Evolutionary conservation across 2,888 invertebrate species (phyloP), one percentile per base, ranked within the genome.

Genomic region (Andrena haemorrhoa): DNA sequence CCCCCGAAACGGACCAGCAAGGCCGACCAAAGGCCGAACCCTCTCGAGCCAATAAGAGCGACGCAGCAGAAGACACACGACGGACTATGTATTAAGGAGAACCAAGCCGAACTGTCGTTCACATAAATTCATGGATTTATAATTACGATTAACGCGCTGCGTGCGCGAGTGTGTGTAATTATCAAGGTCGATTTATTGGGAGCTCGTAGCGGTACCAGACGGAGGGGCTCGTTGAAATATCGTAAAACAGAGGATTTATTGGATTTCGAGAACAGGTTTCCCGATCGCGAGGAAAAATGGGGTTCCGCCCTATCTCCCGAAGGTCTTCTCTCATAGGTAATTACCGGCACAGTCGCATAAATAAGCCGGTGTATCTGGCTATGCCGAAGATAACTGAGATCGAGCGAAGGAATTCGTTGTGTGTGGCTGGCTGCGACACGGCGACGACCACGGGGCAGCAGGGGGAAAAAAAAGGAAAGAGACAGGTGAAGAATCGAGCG

Each of bases 271-370:
- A 92, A 91, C 92, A 87, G 90, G 92, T 91, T 92, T 89, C 58
- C 84, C 82, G 75, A 65, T 78, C 74, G 58, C 60, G 41, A 20
- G 71, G 69, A 41, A 82, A 83, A 85, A 75, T 75, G 64, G 65
- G 80, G 66, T 75, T 69, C 79, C 77, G 69, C 75, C 85, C 86
- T 86, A 85, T 76, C 89, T 83, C 41, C 16, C 80, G 80, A 78
- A 73, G 82, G 78, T 81, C 85, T 82, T 87, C 88, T 75, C 81
- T 89, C 86, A 84, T 89, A 66, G 79, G 89, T 91, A 91, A 92
- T 92, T 91, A 91, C 88, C 80, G 73, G 63, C 81, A 83, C 87
- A 85, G 86, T 88, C 88, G 81, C 89, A 90, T 90, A 91, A 92
- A 91, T 90, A 90, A 89, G 76, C 79, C 82, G 77, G 75, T 26